These are phyloP conservation scores for Sturmia bella DNA, from an alignment of 2,888 invertebrate genomes.

Conservation along the genomic window DNA sequence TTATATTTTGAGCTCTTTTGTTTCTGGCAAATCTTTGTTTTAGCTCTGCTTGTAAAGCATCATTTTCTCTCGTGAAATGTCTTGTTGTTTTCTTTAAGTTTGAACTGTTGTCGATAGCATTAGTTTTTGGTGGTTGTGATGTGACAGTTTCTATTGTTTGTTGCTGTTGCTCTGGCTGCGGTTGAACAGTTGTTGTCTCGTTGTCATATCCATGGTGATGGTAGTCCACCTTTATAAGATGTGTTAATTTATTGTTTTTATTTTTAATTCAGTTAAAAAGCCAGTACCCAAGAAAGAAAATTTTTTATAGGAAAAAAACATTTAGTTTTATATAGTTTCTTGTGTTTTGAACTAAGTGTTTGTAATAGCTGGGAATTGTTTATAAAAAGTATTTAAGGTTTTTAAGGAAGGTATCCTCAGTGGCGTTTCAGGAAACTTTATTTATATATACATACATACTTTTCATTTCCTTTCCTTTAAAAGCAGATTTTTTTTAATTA, in stretches of 20 bases:
- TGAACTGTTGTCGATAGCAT: conserved; percentile 44
- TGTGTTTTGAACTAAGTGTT: conserved; percentile 44
- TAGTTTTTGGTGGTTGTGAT: conserved; percentile 34
- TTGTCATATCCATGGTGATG: conserved; percentile 62
- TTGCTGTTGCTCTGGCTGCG: conserved; percentile 45
- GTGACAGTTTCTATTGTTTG: conserved; percentile 42
- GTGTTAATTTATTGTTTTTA: conserved; percentile 32
- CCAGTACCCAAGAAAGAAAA: conserved; percentile 66
- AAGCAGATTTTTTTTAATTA: too few relatives aligned
- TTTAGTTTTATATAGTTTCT: conserved; percentile 52
- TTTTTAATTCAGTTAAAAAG: conserved; percentile 39
- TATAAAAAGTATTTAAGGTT: conserved; percentile 11
- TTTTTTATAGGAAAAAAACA: conserved; percentile 60
- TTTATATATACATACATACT: too few relatives aligned
- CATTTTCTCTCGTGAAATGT: conserved; percentile 68
- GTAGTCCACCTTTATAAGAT: conserved; percentile 58
- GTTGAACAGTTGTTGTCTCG: conserved; percentile 51
- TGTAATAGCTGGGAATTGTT: conserved; percentile 58
- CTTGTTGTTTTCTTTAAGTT: not conserved
- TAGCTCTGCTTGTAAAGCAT: conserved; percentile 66
- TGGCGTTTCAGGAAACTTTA: not conserved
- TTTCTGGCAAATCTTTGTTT: conserved; percentile 65
- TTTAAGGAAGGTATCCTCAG: conserved; percentile 23
- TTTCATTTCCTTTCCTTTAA: too few relatives aligned
- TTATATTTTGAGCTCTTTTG: conserved; percentile 41